Evolutionary conservation across 1,140 invertebrate genomes (phyloP), one percentile per base, ranked within the genome.

Genomic region (Gerris buenoi): DNA sequence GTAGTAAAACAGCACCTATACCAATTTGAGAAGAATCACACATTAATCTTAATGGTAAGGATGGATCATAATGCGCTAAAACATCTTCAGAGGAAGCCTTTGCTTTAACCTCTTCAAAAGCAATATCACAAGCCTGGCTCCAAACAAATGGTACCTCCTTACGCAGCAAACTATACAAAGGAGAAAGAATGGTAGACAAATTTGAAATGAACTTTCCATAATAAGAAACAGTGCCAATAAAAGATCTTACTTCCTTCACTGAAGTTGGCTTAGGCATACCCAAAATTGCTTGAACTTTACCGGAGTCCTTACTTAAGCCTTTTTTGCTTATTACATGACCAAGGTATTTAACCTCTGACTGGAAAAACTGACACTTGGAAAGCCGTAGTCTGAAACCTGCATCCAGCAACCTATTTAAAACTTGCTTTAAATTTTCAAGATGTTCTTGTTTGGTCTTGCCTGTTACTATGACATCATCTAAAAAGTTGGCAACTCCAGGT

Each of bases 1-100:
- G 75, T 5, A 72, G 71, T 2, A 78, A 63, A 25, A 79, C 77
- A 29, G 65, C 33, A 26, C 77, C 76, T 3, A 76, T 58, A 27
- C 74, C 77, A 58, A 69, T 68, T 1, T 69, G 25, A 14, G 73
- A 75, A 27, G 77, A 75, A 69, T 78, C 76, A 58, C 70, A 71
- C 22, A 70, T 70, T 25, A 78, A 64, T 1, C 63, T 29, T 2
- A 78, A 25, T 33, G 71, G 71, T 59, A 68, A 46, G n/a, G 70
- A 68, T 27, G 69, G 69, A 68, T 78, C 71, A 65, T 69, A 76
- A 62, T 14, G 62, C 66, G 10, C n/a, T n/a, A 77, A 69, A 5
- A 65, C 65, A 13, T 33, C 46, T 25, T 65, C 14, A 27, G 33
- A 58, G 2, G 25, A 18, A 13, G 71, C 27, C 10, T 60, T 26